Conservation (phyloP, 2,888 invertebrate species). For the Sarcophaga carnaria region DNA sequence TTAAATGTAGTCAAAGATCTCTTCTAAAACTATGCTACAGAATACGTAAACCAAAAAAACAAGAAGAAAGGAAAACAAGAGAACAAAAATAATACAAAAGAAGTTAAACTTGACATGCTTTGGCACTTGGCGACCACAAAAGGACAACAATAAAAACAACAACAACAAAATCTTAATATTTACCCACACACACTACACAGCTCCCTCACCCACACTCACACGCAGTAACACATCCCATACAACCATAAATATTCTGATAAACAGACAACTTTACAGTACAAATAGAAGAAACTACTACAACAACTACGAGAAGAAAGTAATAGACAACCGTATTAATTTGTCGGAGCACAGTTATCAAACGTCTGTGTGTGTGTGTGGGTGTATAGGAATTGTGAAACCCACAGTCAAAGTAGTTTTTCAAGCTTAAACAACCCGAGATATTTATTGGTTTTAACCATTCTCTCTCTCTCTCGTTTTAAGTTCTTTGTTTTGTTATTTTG, state of each 20-base stretch:
- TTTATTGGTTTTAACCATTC: slow-evolving; percentile 61
- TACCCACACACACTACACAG: background rate
- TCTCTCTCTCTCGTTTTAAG: background rate
- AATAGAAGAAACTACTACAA: background rate
- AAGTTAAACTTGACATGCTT: slow-evolving; percentile 65
- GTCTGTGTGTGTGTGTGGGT: background rate
- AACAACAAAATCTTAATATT: background rate
- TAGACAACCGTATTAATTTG: slow-evolving; percentile 29
- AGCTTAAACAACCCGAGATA: slow-evolving; percentile 53
- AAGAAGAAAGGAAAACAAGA: slow-evolving; percentile 19
- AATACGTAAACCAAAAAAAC: background rate
- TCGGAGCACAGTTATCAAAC: background rate
- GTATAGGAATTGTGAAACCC: slow-evolving; percentile 13
- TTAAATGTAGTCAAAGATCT: background rate
- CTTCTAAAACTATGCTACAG: slow-evolving; percentile 32
- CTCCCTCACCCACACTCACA: background rate
- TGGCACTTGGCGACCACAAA: slow-evolving; percentile 66
- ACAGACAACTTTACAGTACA: background rate
- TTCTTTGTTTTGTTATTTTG: slow-evolving; percentile 33
- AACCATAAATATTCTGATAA: background rate
- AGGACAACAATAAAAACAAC: slow-evolving; percentile 49
- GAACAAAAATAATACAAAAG: slow-evolving; percentile 23
- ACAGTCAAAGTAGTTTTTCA: slow-evolving; percentile 55
- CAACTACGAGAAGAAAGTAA: background rate
- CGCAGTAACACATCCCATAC: background rate